A percentile compares a stretch with the other conserved stretches of the same genome.
Evolutionary conservation across 2,888 invertebrate genomes (phyloP).

Genomic region (Zygogramma bicolorata): DNA sequence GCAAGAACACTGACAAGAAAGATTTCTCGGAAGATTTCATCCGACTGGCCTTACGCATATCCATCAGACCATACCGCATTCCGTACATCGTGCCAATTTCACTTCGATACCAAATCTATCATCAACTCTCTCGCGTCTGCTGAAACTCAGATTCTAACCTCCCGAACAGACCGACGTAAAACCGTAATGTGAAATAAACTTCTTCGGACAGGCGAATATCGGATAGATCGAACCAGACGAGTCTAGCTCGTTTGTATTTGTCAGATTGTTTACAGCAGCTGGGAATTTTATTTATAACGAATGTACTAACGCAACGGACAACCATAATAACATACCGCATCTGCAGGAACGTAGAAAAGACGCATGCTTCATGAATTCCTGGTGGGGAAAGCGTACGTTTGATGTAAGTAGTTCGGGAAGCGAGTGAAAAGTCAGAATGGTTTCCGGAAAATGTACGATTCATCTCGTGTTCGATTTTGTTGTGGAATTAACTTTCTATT

Average conservation of each 20-base stretch:
- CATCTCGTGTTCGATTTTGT: no score
- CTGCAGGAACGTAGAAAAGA: background rate
- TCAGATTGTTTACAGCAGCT: conserved; percentile 18
- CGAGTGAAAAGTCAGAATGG: background rate
- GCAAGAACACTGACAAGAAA: background rate
- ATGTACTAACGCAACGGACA: background rate
- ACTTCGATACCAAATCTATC: no score
- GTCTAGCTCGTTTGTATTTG: background rate
- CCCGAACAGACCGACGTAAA: background rate
- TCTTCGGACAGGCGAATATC: background rate
- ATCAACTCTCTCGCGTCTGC: no score
- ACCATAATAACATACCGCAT: background rate
- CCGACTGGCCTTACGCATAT: no score
- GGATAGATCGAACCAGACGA: background rate
- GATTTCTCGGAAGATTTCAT: background rate
- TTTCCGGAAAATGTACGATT: background rate
- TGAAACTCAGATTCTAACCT: background rate
- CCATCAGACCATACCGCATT: no score
- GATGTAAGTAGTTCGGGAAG: background rate
- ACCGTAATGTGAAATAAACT: background rate
- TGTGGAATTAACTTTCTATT: no score
- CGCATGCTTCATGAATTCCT: background rate
- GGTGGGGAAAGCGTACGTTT: background rate
- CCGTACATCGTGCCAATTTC: no score
- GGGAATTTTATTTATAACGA: conserved; percentile 17